Evolutionary conservation across 2,113 vertebrate genomes (phyloP), one percentile per base, ranked within the genome.

Genomic region (Pontoporia blainvillei): DNA sequence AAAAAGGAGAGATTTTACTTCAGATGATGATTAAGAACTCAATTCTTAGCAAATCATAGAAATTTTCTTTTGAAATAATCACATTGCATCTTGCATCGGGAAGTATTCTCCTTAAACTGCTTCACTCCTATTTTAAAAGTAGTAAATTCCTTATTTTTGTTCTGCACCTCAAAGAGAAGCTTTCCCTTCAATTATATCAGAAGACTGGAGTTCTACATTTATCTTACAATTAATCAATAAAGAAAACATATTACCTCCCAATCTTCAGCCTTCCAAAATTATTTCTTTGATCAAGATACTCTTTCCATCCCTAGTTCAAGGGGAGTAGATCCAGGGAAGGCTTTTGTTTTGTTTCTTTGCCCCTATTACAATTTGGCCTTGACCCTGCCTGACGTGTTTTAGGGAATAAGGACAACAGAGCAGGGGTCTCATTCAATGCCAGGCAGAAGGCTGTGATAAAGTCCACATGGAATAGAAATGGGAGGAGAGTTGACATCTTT

Each of bases 381-480:
- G 98, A 98, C 98, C 95, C 97, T 87, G 46, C 9, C 71, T 97
- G 89, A 98, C 90, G 86, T 85, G 5, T 92, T 91, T 54, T 91
- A 81, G 57, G 86, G 87, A 92, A 92, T 97, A 97, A 96, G 78
- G 93, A 96, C 88, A 39, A 96, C 75, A 76, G 69, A 98, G 73
- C 87, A 82, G 78, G 76, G 91, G 92, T 96, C 88, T 67, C 61
- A 69, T 90, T 94, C 98, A 98, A 98, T 98, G 97, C 98, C 98
- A 98, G 97, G 59, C 98, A 99, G 98, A 98, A 93, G 92, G 96
- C 85, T 86, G 18, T 97, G 98, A 98, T 98, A 98, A 98, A 98
- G 94, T 98, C 88, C 97, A 97, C 96, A 97, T 96, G 95, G 96
- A 84, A 92, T 76, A 49, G 39, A 96, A 78, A 64, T 98, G 88